Evolutionary conservation across 1,140 invertebrate species (phyloP).

Genomic region (Atta texana): DNA sequence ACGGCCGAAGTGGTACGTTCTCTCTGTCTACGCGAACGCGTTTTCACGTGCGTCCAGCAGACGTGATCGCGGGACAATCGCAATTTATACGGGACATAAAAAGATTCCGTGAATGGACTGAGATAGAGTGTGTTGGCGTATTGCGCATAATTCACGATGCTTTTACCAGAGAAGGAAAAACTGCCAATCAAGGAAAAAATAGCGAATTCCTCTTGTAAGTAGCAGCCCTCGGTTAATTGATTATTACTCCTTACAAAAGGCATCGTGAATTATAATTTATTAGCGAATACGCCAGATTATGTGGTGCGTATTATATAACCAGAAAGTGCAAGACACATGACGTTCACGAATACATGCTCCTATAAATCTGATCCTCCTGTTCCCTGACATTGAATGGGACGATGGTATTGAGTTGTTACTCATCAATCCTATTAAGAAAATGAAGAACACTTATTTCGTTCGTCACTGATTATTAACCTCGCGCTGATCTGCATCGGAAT

Average conservation of each 20-base stretch:
- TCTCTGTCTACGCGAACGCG: conserved; percentile 16
- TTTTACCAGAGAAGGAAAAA: conserved; percentile 4
- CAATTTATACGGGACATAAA: conserved; percentile 9
- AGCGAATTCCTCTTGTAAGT: not conserved
- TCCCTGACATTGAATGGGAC: not conserved
- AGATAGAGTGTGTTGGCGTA: not conserved
- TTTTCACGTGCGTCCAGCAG: not conserved
- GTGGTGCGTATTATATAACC: not conserved
- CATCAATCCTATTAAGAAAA: conserved; percentile 18
- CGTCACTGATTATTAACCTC: not conserved
- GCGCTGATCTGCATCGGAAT: not conserved
- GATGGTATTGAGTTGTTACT: conserved; percentile 9
- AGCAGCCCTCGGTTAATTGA: conserved; percentile 10
- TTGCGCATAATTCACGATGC: conserved; percentile 30
- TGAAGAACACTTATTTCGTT: not conserved
- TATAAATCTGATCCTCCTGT: conserved; percentile 4
- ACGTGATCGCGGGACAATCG: conserved; percentile 34
- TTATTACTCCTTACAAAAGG: not conserved
- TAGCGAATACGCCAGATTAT: not conserved
- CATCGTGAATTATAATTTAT: conserved; percentile 23
- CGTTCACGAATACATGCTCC: not conserved
- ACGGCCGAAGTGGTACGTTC: conserved; percentile 29
- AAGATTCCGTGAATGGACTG: not conserved
- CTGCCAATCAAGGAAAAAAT: conserved; percentile 37
- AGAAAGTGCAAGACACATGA: not conserved